These are phyloP conservation scores for Hestina assimilis DNA, from an alignment of 1,140 invertebrate species.

Conservation along the genomic window DNA sequence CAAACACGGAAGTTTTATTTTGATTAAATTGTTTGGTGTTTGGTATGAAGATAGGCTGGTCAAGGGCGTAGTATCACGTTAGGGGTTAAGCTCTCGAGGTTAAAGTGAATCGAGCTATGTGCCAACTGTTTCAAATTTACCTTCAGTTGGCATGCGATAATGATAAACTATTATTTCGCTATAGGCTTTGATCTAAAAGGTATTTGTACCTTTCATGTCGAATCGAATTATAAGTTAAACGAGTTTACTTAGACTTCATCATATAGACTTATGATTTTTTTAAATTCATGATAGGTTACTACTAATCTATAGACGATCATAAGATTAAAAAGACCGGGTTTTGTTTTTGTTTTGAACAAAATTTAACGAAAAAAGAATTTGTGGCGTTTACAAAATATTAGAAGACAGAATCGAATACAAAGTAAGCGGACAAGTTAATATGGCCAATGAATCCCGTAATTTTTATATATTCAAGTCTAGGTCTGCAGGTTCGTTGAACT, in stretches of 20 bases:
- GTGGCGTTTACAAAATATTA: not conserved
- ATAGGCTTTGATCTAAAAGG: not conserved
- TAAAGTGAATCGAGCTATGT: not conserved
- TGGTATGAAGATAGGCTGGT: conserved; percentile 4
- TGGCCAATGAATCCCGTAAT: conserved; percentile 12
- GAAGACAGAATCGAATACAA: not conserved
- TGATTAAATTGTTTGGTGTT: conserved; percentile 22
- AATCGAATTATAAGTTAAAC: not conserved
- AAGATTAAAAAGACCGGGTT: too few relatives aligned
- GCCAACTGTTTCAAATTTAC: conserved; percentile 11
- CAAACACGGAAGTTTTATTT: conserved; percentile 27
- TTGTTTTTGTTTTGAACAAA: too few relatives aligned
- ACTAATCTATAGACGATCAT: too few relatives aligned
- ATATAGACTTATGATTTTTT: not conserved
- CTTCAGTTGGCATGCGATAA: conserved; percentile 7
- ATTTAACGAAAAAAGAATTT: not conserved
- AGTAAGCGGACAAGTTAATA: conserved; percentile 1
- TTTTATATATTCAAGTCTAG: conserved; percentile 24
- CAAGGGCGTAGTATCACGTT: conserved; percentile 22
- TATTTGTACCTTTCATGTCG: not conserved
- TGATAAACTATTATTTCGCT: not conserved
- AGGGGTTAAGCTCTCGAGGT: conserved; percentile 15
- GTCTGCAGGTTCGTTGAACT: conserved; percentile 34
- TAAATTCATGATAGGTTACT: too few relatives aligned
- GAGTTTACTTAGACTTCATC: conserved; percentile 1